Conservation (phyloP, 2,888 invertebrate genomes). For the Leucoptera coffeella region DNA sequence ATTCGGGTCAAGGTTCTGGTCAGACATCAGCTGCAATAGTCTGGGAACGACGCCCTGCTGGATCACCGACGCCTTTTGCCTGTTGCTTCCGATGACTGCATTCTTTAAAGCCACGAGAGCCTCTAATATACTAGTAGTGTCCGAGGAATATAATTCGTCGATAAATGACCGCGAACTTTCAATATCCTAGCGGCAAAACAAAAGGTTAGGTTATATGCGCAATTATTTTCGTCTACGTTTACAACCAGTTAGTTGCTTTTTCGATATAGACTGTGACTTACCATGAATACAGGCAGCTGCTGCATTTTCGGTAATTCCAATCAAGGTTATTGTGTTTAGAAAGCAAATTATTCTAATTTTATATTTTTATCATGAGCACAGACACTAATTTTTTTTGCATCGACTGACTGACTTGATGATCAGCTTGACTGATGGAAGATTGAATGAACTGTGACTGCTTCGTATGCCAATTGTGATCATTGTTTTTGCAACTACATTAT, state of each 20-base stretch:
- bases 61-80: slow-evolving; percentile 81
- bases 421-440: no score
- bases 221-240: slow-evolving; percentile 2
- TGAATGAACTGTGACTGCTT: no score
- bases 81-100: slow-evolving; percentile 90
- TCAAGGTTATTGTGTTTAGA: neutral
- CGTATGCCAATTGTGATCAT: no score
- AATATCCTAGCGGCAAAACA: slow-evolving; percentile 59
- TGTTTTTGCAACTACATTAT: no score
- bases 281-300: slow-evolving; percentile 56
- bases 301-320: slow-evolving; percentile 21
- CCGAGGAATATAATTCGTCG: slow-evolving; percentile 72
- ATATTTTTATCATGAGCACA: no score
- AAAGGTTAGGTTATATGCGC: slow-evolving; percentile 7
- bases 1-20: slow-evolving; percentile 57
- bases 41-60: slow-evolving; percentile 83
- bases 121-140: slow-evolving; percentile 64
- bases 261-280: slow-evolving; percentile 19
- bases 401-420: no score
- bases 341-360: no score
- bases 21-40: slow-evolving; percentile 69
- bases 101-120: slow-evolving; percentile 81
- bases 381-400: no score
- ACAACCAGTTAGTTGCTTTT: slow-evolving; percentile 5
- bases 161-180: slow-evolving; percentile 77